Base-by-base conservation (phyloP, 1,140 invertebrate species). In the Kradibia gibbosae region DNA sequence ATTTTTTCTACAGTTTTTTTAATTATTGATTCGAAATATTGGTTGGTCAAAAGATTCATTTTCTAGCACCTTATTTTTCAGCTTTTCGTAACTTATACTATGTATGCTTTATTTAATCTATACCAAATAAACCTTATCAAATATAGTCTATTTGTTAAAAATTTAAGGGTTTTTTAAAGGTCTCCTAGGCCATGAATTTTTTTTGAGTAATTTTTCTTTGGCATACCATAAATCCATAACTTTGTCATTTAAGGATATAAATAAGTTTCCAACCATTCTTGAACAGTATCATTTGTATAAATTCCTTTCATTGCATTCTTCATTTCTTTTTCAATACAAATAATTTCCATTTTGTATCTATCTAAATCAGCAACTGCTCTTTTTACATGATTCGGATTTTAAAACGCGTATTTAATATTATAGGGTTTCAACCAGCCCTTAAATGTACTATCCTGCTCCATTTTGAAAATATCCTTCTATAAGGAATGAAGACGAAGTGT, bases 351-450 rank as follows among this genome's bases (percentile, higher is more conserved):
- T 82, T 94, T 94, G 22, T 94, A 87, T 50, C 92, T 92, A 20
- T 94, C 93, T 71, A 95, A 92, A 72, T 96, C 94, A 13, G 88
- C 86, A 28, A 94, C 93, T 31, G 94, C 91, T 85, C 94, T 95
- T 80, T 95, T 95, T 0, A 97, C 92, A 15, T 96, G 91, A 82
- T 94, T 92, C 0, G 95, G 95, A 82, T 93, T 94, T 7, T 95
- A 94, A 83, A 95, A 96, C 83, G 94, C 95, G 84, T 95, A 93
- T n/a, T 95, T 93, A 1, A 96, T 91, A 87, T 96, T 97, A 85
- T 96, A 97, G 8, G 94, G 92, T 11, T 95, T 96, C 84, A 96
- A 90, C 96, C 96, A 97, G 28, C 95, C 94, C 83, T 92, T 90
- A 62, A 88, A 90, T 0, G 89, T 91, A 71, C 87, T 91, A 28